Conservation (phyloP, 1,140 invertebrate species). For the Anastrepha obliqua region DNA sequence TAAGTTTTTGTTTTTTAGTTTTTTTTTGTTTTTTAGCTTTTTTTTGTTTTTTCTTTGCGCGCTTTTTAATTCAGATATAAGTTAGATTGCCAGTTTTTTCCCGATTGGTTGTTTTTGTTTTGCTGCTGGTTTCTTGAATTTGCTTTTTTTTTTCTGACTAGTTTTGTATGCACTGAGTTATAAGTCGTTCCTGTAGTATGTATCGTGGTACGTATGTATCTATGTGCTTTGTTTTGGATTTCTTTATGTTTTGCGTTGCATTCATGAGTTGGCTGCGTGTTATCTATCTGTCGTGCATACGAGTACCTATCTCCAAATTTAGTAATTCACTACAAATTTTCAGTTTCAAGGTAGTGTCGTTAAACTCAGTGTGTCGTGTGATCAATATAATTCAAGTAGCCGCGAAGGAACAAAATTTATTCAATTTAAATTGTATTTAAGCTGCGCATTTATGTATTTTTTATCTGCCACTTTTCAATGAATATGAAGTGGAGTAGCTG, state of each 20-base stretch:
- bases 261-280: neutral
- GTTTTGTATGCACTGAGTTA: slow-evolving; percentile 9
- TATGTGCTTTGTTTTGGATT: neutral
- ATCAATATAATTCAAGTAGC: neutral
- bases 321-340: slow-evolving; percentile 42
- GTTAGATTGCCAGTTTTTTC: slow-evolving; percentile 16
- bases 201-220: neutral
- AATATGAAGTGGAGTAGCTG: slow-evolving; percentile 12
- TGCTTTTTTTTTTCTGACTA: neutral
- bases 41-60: neutral
- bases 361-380: slow-evolving; percentile 29
- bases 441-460: neutral
- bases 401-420: neutral
- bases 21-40: neutral
- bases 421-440: slow-evolving; percentile 37
- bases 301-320: neutral
- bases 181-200: neutral
- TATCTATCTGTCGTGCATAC: neutral
- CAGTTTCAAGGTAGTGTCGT: slow-evolving; percentile 47
- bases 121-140: neutral
- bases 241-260: neutral
- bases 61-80: neutral
- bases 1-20: neutral
- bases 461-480: slow-evolving; percentile 20
- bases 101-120: neutral